Evolutionary conservation across 1,140 invertebrate genomes (phyloP).

Genomic region (Brachystomella parvula): DNA sequence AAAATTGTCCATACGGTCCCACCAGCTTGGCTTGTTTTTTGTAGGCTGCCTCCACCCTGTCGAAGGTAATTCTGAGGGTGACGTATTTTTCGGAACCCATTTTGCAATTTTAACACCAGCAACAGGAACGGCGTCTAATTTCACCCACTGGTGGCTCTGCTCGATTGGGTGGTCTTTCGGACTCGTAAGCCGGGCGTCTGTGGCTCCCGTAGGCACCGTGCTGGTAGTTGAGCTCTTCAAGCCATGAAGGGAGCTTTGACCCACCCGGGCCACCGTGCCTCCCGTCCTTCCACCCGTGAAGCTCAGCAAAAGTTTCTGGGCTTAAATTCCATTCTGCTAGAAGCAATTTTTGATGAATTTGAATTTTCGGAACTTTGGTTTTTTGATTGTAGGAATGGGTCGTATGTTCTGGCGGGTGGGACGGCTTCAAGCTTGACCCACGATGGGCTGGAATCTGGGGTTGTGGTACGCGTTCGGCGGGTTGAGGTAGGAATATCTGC

Average conservation of each 20-base stretch:
- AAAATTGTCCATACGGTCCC: constrained; percentile 21
- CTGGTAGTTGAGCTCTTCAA: constrained; percentile 30
- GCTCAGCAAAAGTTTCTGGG: constrained; percentile 35
- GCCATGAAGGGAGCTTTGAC: constrained; percentile 28
- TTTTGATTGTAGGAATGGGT: constrained; percentile 17
- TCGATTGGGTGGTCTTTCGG: not conserved
- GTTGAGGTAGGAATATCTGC: not conserved
- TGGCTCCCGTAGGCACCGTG: not conserved
- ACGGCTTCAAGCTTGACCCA: constrained; percentile 35
- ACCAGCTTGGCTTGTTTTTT: constrained; percentile 25
- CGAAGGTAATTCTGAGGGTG: constrained; percentile 30
- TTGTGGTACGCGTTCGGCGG: not conserved
- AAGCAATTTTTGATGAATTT: constrained; percentile 13
- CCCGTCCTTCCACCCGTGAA: constrained; percentile 27
- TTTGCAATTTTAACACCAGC: constrained; percentile 35
- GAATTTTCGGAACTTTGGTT: not conserved
- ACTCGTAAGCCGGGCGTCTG: not conserved
- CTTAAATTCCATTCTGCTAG: constrained; percentile 29
- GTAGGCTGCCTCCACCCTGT: constrained; percentile 26
- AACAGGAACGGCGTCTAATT: constrained; percentile 36
- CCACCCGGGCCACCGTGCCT: not conserved
- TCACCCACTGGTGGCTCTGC: constrained; percentile 34
- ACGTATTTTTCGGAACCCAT: constrained; percentile 38
- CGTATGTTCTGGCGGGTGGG: constrained; percentile 20
- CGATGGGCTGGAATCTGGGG: constrained; percentile 11